Base-by-base conservation (phyloP, 2,888 invertebrate genomes). In the Pyrochroa serraticornis region DNA sequence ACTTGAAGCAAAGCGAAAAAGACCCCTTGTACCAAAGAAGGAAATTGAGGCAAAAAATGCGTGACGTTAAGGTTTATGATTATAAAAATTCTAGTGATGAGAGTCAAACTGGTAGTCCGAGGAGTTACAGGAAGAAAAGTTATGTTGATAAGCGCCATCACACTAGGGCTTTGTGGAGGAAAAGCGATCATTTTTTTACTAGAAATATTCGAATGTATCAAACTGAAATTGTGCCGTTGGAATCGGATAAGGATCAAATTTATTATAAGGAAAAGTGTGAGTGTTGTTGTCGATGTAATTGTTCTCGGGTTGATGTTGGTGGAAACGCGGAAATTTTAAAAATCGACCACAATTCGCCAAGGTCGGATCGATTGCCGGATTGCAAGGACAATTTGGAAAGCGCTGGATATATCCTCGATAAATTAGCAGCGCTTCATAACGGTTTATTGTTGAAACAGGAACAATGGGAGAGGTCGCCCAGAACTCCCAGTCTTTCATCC, bases 1-100 rank as follows among this genome's bases (percentile, higher is more conserved):
- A 93, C 73, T 84, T 93, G 58, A 93, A 93, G 73, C 93, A 94
- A 79, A 93, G 93, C 72, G 94, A 94, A 76, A 91, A 93, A 71
- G 94, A 94, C 81, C 92, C 92, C 0, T 87, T 91, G 75, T 92
- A 92, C 70, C 87, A 88, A 75, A 85, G 87, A 73, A 81, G 87
- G 61, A 89, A 90, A 77, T 79, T 87, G 50, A 81, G 87, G 10
- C 84, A 87, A 71, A 86, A 87, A 75, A 82, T 86, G 63, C 83
- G 88, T 57, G 80, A 78, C 45, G 32, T 1, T 36, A 80, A 81
- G 59, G 75, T 77, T 2, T 81, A 80, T 61, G 82, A 82, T 42
- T 82, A 85, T 47, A 84, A 83, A 74, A 84, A 85, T 66, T 86
- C 86, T 0, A 86, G 86, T 69, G 86, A 87, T 65, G 86, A 86